Evolutionary conservation across 2,113 vertebrate species (phyloP).

Genomic region (Melospiza melodia): DNA sequence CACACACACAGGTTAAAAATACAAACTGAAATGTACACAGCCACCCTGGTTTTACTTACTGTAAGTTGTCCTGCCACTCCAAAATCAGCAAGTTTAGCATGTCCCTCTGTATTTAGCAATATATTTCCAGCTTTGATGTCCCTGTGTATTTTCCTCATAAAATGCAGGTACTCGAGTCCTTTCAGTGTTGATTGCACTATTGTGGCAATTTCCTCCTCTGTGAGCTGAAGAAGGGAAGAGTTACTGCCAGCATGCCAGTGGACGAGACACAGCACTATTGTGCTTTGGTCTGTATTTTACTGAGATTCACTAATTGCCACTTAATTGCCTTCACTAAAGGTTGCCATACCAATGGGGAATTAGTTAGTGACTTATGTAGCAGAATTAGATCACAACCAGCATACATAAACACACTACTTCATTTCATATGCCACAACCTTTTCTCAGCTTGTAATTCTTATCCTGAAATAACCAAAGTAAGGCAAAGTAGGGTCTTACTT

Average conservation of each 20-base stretch:
- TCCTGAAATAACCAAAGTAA: neutral
- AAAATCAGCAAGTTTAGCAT: constrained; percentile 95
- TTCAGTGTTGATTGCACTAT: constrained; percentile 91
- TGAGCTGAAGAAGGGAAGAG: constrained; percentile 77
- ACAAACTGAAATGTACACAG: neutral
- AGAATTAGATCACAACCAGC: neutral
- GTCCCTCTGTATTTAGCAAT: constrained; percentile 90
- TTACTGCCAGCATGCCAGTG: neutral
- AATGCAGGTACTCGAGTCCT: constrained; percentile 94
- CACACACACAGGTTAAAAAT: neutral
- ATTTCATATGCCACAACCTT: neutral
- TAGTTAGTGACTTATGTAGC: neutral
- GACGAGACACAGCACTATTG: neutral
- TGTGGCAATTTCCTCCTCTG: constrained; percentile 90
- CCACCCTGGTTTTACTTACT: constrained; percentile 72
- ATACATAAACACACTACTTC: rapidly evolving
- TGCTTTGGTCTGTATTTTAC: neutral
- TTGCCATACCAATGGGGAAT: neutral
- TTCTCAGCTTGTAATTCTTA: neutral
- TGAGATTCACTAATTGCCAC: neutral
- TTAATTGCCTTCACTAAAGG: neutral
- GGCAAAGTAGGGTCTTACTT: neutral
- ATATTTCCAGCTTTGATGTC: constrained; percentile 98
- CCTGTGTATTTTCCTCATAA: constrained; percentile 98
- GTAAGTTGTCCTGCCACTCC: constrained; percentile 95